Evolutionary conservation across 2,113 vertebrate species (phyloP).

Genomic region (Oenanthe melanoleuca): DNA sequence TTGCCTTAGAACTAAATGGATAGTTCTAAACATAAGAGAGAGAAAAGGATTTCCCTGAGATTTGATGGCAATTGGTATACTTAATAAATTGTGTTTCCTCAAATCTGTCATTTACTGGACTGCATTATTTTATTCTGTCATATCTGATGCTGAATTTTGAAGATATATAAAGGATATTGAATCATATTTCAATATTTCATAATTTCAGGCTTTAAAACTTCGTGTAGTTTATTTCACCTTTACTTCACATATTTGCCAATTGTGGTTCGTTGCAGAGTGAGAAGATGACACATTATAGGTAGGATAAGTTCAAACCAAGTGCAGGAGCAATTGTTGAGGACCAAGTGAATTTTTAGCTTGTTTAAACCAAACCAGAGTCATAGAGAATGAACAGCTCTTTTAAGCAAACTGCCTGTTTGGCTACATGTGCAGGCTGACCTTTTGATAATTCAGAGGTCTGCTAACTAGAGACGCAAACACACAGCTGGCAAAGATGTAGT

Average conservation of each 20-base stretch:
- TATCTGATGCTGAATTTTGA: background rate
- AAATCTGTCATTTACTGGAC: background rate
- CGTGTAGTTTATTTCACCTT: background rate
- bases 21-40: background rate
- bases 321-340: background rate
- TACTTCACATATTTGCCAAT: background rate
- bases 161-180: background rate
- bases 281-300: fast-evolving
- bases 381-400: background rate
- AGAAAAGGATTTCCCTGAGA: background rate
- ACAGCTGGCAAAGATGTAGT: background rate
- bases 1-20: background rate
- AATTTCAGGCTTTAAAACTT: background rate
- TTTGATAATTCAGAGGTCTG: background rate
- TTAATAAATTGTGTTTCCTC: background rate
- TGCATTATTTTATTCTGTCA: background rate
- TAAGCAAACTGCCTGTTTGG: background rate
- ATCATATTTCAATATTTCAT: background rate
- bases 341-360: background rate
- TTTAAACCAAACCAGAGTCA: background rate
- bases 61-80: background rate
- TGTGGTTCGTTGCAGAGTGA: background rate
- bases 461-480: background rate
- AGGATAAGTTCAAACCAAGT: background rate
- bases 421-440: background rate